Evolutionary conservation across 2,113 vertebrate genomes (phyloP), one percentile per base, ranked within the genome.

Genomic region (Pomatorhinus ruficollis): DNA sequence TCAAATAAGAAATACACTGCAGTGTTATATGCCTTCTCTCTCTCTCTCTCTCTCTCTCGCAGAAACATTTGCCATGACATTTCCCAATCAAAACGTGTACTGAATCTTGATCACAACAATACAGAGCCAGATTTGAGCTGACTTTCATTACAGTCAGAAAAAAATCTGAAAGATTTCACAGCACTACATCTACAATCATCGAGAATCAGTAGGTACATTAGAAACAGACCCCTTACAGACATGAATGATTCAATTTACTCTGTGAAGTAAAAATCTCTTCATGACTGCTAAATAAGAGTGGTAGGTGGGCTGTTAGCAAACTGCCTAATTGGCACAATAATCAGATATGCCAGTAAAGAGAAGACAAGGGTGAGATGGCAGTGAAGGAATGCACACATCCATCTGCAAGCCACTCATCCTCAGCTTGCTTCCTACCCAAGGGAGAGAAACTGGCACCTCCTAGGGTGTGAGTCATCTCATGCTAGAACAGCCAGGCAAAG

Each of bases 231-330:
- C 44, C 21, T 81, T 52, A 63, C 0, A 1, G 78, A 76, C 80
- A 66, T 1, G 24, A 64, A 90, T 75, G 65, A 91, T 52, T 68
- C 76, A 30, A 60, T 82, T 60, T 68, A 47, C 11, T 37, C 44
- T 52, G 17, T 49, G 42, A 95, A 78, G 52, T 19, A 89, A 90
- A 93, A 81, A 86, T 44, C 60, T 77, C 39, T 69, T 86, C 24
- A 8, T 11, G 21, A 84, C 33, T 68, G 35, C 68, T 85, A 69
- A 91, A 87, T 22, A 21, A 71, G 27, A 80, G 53, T 24, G 27
- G 83, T 86, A 70, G 90, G 80, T 77, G 83, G 85, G 71, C 83
- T 90, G 88, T 86, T 49, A 88, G 35, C 83, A 95, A 96, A 90
- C 88, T 74, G 68, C 59, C 71, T 90, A 65, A 83, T 69, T 42